These are phyloP conservation scores for Disparrhopalites patrizii DNA, from an alignment of 2,888 invertebrate species.

Conservation along the genomic window DNA sequence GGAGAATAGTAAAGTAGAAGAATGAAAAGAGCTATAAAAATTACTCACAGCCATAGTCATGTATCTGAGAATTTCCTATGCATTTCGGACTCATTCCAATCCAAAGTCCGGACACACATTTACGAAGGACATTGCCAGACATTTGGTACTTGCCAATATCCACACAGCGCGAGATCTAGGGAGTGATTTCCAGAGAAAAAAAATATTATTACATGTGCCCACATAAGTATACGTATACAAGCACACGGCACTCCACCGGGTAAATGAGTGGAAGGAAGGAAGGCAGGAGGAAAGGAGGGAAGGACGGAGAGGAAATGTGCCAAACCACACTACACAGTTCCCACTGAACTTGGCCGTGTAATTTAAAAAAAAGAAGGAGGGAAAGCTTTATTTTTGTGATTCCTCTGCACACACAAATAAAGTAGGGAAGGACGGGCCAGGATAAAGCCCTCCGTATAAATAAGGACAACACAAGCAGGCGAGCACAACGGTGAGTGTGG, in stretches of 20 bases:
- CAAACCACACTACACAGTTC: neutral
- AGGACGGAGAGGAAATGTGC: neutral
- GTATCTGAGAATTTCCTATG: constrained; percentile 76
- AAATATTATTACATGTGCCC: neutral
- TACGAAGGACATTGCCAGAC: constrained; percentile 68
- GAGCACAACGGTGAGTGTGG: no score
- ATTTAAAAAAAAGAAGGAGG: neutral
- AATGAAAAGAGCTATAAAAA: no score
- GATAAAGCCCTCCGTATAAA: no score
- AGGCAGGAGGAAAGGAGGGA: neutral
- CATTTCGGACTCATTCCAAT: constrained; percentile 73
- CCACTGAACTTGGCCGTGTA: neutral
- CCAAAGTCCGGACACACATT: constrained; percentile 76
- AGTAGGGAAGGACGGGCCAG: no score
- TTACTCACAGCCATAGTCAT: constrained; percentile 74
- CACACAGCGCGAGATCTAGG: constrained; percentile 63
- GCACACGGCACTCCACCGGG: neutral
- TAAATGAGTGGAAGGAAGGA: neutral
- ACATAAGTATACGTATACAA: neutral
- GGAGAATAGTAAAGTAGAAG: no score
- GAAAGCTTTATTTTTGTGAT: no score
- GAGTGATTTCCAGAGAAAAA: constrained; percentile 25
- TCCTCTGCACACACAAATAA: no score
- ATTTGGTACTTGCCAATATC: constrained; percentile 84
- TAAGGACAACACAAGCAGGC: no score